Evolutionary conservation across 2,888 invertebrate genomes (phyloP).

Genomic region (Deladenus siricidicola): DNA sequence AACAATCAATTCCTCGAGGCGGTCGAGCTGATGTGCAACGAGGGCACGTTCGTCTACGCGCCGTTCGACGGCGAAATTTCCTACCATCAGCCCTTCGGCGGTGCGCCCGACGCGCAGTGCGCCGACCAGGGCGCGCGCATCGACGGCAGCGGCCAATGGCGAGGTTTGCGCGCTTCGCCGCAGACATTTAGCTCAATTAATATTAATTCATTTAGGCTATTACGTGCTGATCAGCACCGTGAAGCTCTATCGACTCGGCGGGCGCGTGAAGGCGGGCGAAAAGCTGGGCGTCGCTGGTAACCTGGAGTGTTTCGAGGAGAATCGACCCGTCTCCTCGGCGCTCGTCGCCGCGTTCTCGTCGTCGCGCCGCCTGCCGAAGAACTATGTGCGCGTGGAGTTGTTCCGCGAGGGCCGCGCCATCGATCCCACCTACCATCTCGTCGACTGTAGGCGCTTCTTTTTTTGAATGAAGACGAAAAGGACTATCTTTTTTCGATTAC

Average conservation of each 20-base stretch:
- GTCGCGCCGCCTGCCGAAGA: neutral
- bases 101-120: slow-evolving; percentile 35
- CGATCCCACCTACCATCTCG: slow-evolving; percentile 50
- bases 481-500: neutral
- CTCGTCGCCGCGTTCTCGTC: neutral
- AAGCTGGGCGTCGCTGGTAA: slow-evolving; percentile 27
- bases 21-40: slow-evolving; percentile 26
- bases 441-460: slow-evolving; percentile 42
- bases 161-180: too few relatives aligned
- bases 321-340: neutral
- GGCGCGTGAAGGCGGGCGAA: slow-evolving; percentile 39
- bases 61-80: slow-evolving; percentile 48
- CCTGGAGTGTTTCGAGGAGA: slow-evolving; percentile 18
- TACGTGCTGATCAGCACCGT: slow-evolving; percentile 46
- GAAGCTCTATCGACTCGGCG: slow-evolving; percentile 43
- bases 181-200: too few relatives aligned
- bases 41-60: slow-evolving; percentile 29
- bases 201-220: slow-evolving; percentile 30
- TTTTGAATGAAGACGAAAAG: too few relatives aligned
- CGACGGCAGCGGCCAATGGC: slow-evolving; percentile 52
- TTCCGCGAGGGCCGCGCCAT: slow-evolving; percentile 40
- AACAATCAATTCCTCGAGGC: slow-evolving; percentile 29
- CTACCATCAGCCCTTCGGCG: slow-evolving; percentile 33
- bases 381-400: slow-evolving; percentile 29
- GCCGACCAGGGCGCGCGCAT: slow-evolving; percentile 50